Evolutionary conservation across 2,113 vertebrate species (phyloP), one percentile per base, ranked within the genome.

Genomic region (Ceuthmochares aereus): DNA sequence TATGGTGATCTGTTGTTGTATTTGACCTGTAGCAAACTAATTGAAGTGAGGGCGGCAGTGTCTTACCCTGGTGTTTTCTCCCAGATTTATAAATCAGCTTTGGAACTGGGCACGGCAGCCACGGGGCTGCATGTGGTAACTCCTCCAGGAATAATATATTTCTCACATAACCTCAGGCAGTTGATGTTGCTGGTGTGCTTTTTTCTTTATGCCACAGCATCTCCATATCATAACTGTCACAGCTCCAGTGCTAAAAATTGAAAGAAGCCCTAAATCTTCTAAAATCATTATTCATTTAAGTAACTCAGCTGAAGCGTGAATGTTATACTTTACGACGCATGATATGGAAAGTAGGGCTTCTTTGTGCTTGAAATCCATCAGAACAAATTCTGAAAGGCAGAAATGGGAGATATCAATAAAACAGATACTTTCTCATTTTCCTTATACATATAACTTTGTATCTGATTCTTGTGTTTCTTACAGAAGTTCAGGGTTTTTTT

Each of bases 161-260:
- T 95, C 66, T 85, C 54, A 72, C 81, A 76, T 73, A 90, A 83
- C 66, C 62, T 66, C 14, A 83, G 87, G 82, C 74, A 91, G n/a
- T 1, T 76, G 58, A 17, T 79, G 52, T 22, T 95, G 73, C 36
- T 91, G 64, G 5, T 84, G 45, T 14, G 52, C 40, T 29, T 86
- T 62, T 47, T 67, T 29, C 47, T 91, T 49, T 72, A 40, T 56
- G 43, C 59, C 8, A 9, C 21, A 49, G 25, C 18, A 20, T 40
- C 32, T 84, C 73, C 14, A 29, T 43, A 8, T 80, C 62, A 26
- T 18, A 89, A 43, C 45, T 84, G 66, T 79, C 70, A 64, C 40
- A 76, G 19, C 12, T 69, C 60, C 74, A 8, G 12, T 20, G 23
- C 9, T 87, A 81, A 75, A 87, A 89, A 76, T 18, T 47, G 54